These are phyloP conservation scores for Digitonthophagus gazella DNA, from an alignment of 2,888 invertebrate species.

Conservation along the genomic window DNA sequence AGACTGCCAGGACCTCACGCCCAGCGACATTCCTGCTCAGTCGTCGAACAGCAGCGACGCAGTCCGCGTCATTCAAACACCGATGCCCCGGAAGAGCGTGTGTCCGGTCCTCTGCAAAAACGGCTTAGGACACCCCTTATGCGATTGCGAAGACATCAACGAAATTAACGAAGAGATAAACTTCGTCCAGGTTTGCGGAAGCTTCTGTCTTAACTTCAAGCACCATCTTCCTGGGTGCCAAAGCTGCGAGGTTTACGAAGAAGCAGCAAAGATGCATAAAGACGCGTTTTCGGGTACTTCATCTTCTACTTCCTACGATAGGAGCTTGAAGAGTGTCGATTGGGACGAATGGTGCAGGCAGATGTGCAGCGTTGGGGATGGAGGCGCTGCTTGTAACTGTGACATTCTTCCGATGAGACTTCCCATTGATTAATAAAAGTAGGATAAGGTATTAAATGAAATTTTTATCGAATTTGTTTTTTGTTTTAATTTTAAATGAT, in stretches of 20 bases:
- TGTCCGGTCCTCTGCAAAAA: slow-evolving; percentile 62
- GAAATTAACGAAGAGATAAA: slow-evolving; percentile 39
- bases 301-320: slow-evolving; percentile 13
- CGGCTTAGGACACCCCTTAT: slow-evolving; percentile 59
- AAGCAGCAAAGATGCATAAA: slow-evolving; percentile 5
- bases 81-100: slow-evolving; percentile 54
- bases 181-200: slow-evolving; percentile 55
- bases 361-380: slow-evolving; percentile 66
- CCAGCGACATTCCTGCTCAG: slow-evolving; percentile 46
- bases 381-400: slow-evolving; percentile 75
- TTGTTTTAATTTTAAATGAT: too few species aligned
- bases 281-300: slow-evolving; percentile 14
- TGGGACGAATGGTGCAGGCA: slow-evolving; percentile 66
- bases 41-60: slow-evolving; percentile 32
- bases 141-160: slow-evolving; percentile 48
- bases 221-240: slow-evolving; percentile 47
- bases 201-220: slow-evolving; percentile 52
- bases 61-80: slow-evolving; percentile 45
- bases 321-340: slow-evolving; percentile 42
- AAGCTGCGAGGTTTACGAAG: slow-evolving; percentile 47
- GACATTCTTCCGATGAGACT: slow-evolving; percentile 61
- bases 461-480: slow-evolving; percentile 9
- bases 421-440: slow-evolving; percentile 13
- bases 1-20: slow-evolving; percentile 55
- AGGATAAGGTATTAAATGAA: slow-evolving; percentile 14